Percentiles rank a stretch among this genome's conserved stretches.
These are phyloP conservation scores for Caenorhabditis imperialis DNA, from an alignment of 2,888 invertebrate genomes.

Conservation along the genomic window DNA sequence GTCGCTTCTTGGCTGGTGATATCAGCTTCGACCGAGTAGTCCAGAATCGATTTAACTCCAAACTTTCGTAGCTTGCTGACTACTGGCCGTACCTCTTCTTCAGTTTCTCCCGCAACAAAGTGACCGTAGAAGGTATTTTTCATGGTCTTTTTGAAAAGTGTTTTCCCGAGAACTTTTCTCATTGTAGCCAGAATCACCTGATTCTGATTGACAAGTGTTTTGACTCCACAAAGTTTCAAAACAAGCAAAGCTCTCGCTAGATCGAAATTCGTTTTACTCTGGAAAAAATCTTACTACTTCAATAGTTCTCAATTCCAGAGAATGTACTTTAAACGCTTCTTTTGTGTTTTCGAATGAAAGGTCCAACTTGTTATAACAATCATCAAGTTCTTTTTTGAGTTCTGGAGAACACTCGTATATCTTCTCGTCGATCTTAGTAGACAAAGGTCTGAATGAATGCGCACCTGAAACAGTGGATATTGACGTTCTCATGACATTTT, in stretches of 20 bases:
- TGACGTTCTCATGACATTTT: neutral
- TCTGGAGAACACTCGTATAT: constrained; percentile 36
- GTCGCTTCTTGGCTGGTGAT: constrained; percentile 91
- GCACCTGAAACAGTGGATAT: neutral
- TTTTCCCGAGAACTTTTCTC: constrained; percentile 61
- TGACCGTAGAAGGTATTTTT: constrained; percentile 97
- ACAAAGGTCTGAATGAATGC: constrained; percentile 10
- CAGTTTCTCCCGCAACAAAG: constrained; percentile 94
- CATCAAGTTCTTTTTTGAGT: constrained; percentile 66
- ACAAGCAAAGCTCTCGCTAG: constrained; percentile 74
- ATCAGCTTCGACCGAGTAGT: constrained; percentile 98
- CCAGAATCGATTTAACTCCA: constrained; percentile 98
- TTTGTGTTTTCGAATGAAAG: constrained; percentile 74
- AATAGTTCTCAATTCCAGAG: neutral
- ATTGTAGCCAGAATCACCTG: constrained; percentile 67
- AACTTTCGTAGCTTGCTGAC: constrained; percentile 90
- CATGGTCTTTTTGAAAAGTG: constrained; percentile 82
- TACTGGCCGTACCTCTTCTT: constrained; percentile 83
- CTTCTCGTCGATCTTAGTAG: constrained; percentile 1
- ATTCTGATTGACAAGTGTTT: constrained; percentile 74
- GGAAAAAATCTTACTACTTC: constrained; percentile 28
- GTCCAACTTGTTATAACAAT: constrained; percentile 72
- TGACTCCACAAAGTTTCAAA: constrained; percentile 69
- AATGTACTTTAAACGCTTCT: constrained; percentile 76
- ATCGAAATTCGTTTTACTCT: constrained; percentile 77